These are phyloP conservation scores for Ceyx cyanopectus DNA, from an alignment of 2,113 vertebrate species.

Conservation along the genomic window DNA sequence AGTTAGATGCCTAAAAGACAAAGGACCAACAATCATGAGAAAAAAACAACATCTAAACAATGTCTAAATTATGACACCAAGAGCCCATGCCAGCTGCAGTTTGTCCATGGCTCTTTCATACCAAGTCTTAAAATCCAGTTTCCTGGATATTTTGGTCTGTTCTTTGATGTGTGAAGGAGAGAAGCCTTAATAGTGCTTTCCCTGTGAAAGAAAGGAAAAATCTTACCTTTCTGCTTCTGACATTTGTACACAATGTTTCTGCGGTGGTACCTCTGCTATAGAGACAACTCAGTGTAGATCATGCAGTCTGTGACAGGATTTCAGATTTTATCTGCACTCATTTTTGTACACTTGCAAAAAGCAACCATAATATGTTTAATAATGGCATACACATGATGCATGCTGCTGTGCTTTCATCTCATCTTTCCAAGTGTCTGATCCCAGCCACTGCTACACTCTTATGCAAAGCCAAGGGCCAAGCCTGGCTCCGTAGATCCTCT, in stretches of 20 bases:
- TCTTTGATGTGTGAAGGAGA: background rate
- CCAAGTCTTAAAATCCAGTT: background rate
- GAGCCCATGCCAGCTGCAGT: background rate
- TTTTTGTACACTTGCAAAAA: background rate
- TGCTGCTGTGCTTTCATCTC: background rate
- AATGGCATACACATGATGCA: fast-evolving
- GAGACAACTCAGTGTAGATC: background rate
- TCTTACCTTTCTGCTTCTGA: background rate
- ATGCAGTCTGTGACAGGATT: background rate
- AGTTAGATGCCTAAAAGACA: background rate
- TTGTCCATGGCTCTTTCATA: background rate
- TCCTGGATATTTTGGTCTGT: background rate
- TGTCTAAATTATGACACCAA: background rate
- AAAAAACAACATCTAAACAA: background rate
- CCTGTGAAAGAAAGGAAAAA: background rate
- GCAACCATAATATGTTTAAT: fast-evolving
- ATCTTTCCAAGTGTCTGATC: background rate
- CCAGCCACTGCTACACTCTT: fast-evolving
- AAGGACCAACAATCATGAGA: background rate
- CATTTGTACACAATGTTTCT: background rate
- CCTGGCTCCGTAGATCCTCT: background rate
- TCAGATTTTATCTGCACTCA: fast-evolving
- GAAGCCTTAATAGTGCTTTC: background rate
- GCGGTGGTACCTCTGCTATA: background rate
- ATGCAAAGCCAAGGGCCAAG: background rate